Conservation (phyloP, 2,888 invertebrate genomes). For the Gortyna flavago region DNA sequence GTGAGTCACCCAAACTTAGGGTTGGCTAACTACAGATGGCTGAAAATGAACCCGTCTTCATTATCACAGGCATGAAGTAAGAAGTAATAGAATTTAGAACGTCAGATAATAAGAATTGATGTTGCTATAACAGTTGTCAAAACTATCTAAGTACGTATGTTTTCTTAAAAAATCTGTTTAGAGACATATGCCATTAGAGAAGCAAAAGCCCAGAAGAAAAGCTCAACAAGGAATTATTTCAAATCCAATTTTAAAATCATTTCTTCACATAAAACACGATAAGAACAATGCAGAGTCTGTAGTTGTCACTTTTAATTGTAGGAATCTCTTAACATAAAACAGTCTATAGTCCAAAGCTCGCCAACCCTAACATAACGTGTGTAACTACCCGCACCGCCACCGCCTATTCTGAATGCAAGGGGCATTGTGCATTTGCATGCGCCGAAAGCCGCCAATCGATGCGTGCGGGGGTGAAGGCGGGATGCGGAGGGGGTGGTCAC, state of each 20-base stretch:
- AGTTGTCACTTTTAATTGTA: not conserved
- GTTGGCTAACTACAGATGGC: constrained; percentile 1
- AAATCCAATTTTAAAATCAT: not conserved
- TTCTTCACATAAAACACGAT: not conserved
- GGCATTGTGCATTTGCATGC: constrained; percentile 83
- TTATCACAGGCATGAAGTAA: not conserved
- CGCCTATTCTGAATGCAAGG: constrained; percentile 53
- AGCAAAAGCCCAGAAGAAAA: too few relatives aligned
- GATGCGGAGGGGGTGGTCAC: constrained; percentile 47
- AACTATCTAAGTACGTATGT: not conserved
- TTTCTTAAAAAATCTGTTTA: not conserved
- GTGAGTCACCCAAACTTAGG: constrained; percentile 27
- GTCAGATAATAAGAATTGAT: too few relatives aligned
- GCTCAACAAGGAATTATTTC: not conserved
- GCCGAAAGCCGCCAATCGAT: constrained; percentile 80
- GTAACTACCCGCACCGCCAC: constrained; percentile 52
- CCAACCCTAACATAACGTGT: constrained; percentile 52
- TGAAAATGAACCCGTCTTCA: not conserved
- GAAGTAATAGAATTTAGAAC: not conserved
- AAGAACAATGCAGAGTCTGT: not conserved
- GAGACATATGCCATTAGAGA: too few relatives aligned
- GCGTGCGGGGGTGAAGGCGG: constrained; percentile 71
- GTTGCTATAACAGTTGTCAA: not conserved
- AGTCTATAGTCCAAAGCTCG: not conserved
- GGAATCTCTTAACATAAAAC: not conserved